phyloP scores from a whole-genome alignment of 2,113 vertebrate genomes.

The Desmodus rotundus region DNA sequence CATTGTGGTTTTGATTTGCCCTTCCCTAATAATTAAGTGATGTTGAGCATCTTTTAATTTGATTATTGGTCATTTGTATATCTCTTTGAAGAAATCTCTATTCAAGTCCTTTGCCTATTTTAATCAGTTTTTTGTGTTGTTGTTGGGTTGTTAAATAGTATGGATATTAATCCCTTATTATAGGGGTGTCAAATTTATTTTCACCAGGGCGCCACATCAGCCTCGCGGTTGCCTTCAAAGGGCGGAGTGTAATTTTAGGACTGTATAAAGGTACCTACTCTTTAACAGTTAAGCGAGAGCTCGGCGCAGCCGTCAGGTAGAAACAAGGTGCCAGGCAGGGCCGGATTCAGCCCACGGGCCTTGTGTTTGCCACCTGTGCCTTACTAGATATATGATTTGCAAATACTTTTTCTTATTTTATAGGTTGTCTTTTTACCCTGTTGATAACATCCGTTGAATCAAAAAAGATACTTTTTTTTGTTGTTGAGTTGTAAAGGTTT shows the following conservation, averaged over 20 bases:
- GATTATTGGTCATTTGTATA: not conserved
- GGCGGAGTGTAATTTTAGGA: too few species aligned
- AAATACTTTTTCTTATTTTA: not conserved
- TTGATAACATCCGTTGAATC: not conserved
- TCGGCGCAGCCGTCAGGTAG: too few species aligned
- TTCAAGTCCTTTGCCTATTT: not conserved
- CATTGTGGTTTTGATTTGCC: not conserved
- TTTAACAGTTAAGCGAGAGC: too few species aligned
- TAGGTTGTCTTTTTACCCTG: not conserved
- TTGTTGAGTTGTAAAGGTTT: not conserved
- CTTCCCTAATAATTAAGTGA: constrained; percentile 13
- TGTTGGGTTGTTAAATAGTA: not conserved
- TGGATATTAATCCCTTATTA: not conserved
- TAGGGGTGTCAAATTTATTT: too few species aligned
- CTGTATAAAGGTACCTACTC: too few species aligned
- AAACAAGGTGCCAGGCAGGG: too few species aligned
- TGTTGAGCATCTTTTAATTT: not conserved
- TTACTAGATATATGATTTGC: not conserved
- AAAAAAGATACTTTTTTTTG: not conserved
- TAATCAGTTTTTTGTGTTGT: not conserved
- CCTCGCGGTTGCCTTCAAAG: too few species aligned
- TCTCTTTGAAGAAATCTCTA: not conserved
- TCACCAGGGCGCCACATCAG: too few species aligned
- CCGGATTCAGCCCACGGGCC: too few species aligned
- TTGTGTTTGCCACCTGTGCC: too few species aligned